Base-by-base conservation (phyloP, 1,140 invertebrate genomes). In the Conus betulinus region DNA sequence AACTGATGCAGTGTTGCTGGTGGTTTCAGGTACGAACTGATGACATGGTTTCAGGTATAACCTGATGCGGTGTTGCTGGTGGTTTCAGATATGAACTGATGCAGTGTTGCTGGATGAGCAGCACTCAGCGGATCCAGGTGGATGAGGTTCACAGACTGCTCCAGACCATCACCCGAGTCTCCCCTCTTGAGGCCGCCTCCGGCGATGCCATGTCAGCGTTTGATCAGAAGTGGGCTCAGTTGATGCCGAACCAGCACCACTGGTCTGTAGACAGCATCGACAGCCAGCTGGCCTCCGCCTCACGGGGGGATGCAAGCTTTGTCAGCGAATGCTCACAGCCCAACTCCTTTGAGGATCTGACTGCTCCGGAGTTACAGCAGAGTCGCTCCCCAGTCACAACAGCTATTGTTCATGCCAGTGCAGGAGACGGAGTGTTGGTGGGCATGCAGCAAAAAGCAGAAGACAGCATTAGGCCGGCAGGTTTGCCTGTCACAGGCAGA, bases 31-130 rank as follows among this genome's bases (percentile, higher is more conserved):
- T 39, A 39, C 3, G 39, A 39, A 39, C 39, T 39, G n/a, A n/a
- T n/a, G n/a, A n/a, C n/a, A n/a, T n/a, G n/a, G n/a, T n/a, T n/a
- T n/a, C n/a, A n/a, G n/a, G n/a, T n/a, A n/a, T n/a, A n/a, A n/a
- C n/a, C n/a, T n/a, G 39, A 39, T 39, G 39, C 39, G 39, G 39
- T 39, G 39, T 39, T 39, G 39, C 39, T 39, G 39, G 39, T 39
- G 39, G 67, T 39, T 78, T n/a, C 39, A 79, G 86, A 1, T 39
- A 51, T 90, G 91, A 93, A 51, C 87, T 94, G 23, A 94, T 94
- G 92, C 85, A 90, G 85, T 89, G 91, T 74, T 94, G 94, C 89
- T 94, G 93, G 93, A 84, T 90, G 67, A 85, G 92, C 20, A 76
- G 88, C 51, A 57, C 85, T 23, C 52, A 92, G 39, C 83, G 93